Evolutionary conservation across 1,140 invertebrate genomes (phyloP).

Genomic region (Aleiodes sp.): DNA sequence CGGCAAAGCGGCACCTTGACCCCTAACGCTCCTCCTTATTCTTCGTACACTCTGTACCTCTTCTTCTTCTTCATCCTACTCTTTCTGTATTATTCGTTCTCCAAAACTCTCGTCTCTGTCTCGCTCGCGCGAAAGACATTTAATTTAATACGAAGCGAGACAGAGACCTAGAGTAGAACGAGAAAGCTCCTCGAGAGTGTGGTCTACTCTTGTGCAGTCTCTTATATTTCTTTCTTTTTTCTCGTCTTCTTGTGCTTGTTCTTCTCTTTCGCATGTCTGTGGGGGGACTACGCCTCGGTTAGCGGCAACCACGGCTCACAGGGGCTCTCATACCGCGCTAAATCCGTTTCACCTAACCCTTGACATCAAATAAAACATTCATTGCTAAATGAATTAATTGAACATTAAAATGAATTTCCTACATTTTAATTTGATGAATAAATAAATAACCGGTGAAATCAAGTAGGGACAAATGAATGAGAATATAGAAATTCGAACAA

Average conservation of each 20-base stretch:
- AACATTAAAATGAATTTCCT: too few relatives aligned
- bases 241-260: slow-evolving; percentile 3
- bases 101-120: background rate
- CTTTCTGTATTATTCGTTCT: slow-evolving; percentile 10
- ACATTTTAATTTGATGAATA: background rate
- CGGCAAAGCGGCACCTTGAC: slow-evolving; percentile 42
- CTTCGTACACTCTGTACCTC: slow-evolving; percentile 18
- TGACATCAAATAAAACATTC: slow-evolving; percentile 7
- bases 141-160: slow-evolving; percentile 26
- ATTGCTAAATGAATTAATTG: background rate
- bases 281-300: slow-evolving; percentile 25
- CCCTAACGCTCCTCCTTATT: slow-evolving; percentile 32
- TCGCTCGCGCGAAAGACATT: background rate
- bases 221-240: slow-evolving; percentile 29
- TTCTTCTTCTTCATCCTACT: slow-evolving; percentile 29
- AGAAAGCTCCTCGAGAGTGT: slow-evolving; percentile 32
- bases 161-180: slow-evolving; percentile 36
- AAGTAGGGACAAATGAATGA: slow-evolving; percentile 6
- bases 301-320: slow-evolving; percentile 28
- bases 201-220: slow-evolving; percentile 4
- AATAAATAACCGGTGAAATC: background rate
- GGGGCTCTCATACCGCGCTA: slow-evolving; percentile 22
- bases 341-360: background rate
- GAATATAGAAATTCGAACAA: slow-evolving; percentile 15
- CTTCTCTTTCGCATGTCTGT: slow-evolving; percentile 22